phyloP scores from a whole-genome alignment of 2,888 invertebrate species.

The Halictus quadricinctus region DNA sequence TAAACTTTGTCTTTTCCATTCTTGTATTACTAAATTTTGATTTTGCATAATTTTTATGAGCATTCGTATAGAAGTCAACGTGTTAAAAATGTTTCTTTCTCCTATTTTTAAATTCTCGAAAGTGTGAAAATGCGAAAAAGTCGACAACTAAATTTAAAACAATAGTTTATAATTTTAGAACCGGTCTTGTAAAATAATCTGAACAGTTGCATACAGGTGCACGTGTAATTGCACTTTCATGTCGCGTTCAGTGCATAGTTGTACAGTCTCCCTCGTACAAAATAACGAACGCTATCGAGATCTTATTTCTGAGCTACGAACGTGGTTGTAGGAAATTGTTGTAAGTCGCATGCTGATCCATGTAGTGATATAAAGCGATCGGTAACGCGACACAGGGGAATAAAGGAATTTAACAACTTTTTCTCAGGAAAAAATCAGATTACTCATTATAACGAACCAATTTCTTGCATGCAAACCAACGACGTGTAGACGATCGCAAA shows the following conservation, averaged over 20 bases:
- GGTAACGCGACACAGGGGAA: conserved; percentile 42
- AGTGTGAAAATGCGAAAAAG: neutral
- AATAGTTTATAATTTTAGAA: neutral
- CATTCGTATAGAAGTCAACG: neutral
- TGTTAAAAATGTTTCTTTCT: neutral
- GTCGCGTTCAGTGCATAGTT: neutral
- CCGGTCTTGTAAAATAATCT: neutral
- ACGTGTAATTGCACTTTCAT: neutral
- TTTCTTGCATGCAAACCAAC: conserved; percentile 53
- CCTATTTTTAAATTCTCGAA: neutral
- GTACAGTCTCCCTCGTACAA: neutral
- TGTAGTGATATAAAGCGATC: conserved; percentile 37
- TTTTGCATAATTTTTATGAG: neutral
- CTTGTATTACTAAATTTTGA: neutral
- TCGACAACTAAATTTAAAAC: neutral
- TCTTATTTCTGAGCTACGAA: neutral
- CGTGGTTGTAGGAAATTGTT: conserved; percentile 7
- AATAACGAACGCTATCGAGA: neutral
- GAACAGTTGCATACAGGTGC: neutral
- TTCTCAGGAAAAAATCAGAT: conserved; percentile 46
- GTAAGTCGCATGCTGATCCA: conserved; percentile 36
- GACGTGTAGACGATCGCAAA: conserved; percentile 23
- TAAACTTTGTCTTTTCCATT: no score
- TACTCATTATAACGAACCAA: conserved; percentile 40
- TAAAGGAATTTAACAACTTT: conserved; percentile 59